phyloP scores from a whole-genome alignment of 2,113 vertebrate species.

The Hemicordylus capensis region DNA sequence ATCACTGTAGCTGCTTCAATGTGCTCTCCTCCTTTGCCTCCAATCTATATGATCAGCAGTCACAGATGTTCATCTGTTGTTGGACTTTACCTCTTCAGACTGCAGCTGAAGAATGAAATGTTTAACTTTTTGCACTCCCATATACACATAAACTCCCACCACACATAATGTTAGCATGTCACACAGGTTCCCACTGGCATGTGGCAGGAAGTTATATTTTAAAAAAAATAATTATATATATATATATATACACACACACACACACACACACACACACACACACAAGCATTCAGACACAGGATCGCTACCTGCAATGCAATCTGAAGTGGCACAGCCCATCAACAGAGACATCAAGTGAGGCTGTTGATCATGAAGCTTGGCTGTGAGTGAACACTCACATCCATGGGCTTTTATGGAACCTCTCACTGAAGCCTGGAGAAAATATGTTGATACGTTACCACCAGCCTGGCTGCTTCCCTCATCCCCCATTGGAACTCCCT shows the following conservation, averaged over 20 bases:
- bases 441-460: slow-evolving; percentile 14
- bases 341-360: neutral
- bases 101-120: neutral
- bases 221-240: too few relatives aligned
- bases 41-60: neutral
- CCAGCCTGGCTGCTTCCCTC: slow-evolving; percentile 12
- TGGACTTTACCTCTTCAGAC: neutral
- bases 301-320: neutral
- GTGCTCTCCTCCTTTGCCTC: neutral
- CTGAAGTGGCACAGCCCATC: neutral
- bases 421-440: slow-evolving; percentile 4
- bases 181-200: neutral
- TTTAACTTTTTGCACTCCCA: neutral
- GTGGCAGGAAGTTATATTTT: too few relatives aligned
- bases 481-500: slow-evolving; percentile 5
- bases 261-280: too few relatives aligned
- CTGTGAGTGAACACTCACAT: neutral
- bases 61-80: neutral
- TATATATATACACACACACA: too few relatives aligned
- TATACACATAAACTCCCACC: neutral
- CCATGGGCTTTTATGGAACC: neutral
- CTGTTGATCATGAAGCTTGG: neutral
- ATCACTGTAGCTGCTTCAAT: neutral
- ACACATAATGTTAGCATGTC: neutral
- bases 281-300: neutral